Evolutionary conservation across 2,113 vertebrate genomes (phyloP).

Genomic region (Poicephalus meyeri): DNA sequence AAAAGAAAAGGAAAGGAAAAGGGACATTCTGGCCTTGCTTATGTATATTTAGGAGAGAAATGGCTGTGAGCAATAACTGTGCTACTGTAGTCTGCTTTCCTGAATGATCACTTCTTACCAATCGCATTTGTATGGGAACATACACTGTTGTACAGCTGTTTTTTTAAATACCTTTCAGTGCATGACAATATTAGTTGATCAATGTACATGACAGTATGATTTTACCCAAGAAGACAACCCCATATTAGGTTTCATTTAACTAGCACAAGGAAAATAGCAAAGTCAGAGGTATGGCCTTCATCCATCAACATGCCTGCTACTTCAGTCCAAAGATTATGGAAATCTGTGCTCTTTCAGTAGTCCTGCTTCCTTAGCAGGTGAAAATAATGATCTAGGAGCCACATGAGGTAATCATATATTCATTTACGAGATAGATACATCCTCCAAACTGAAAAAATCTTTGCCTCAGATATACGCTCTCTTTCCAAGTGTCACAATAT

Average conservation of each 20-base stretch:
- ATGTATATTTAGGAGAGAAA: not conserved
- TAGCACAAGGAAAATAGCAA: not conserved
- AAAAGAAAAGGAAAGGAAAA: not conserved
- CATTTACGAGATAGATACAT: not conserved
- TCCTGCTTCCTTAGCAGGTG: not conserved
- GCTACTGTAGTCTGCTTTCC: not conserved
- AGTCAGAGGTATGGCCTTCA: not conserved
- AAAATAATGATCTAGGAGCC: not conserved
- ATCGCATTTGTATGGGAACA: not conserved
- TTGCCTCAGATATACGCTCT: not conserved
- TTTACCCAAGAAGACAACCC: not conserved
- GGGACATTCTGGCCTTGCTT: not conserved
- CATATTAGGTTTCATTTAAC: not conserved
- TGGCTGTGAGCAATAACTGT: not conserved
- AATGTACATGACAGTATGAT: not conserved
- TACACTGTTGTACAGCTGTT: not conserved
- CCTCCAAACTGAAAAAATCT: not conserved
- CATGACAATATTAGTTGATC: not conserved
- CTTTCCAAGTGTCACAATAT: not conserved
- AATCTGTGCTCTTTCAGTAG: not conserved
- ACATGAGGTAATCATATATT: not conserved
- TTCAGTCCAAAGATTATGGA: not conserved
- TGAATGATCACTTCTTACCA: not conserved
- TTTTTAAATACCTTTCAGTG: not conserved
- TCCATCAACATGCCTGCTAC: not conserved